Evolutionary conservation across 2,113 vertebrate species (phyloP), one percentile per base, ranked within the genome.

Genomic region (Anolis carolinensis): DNA sequence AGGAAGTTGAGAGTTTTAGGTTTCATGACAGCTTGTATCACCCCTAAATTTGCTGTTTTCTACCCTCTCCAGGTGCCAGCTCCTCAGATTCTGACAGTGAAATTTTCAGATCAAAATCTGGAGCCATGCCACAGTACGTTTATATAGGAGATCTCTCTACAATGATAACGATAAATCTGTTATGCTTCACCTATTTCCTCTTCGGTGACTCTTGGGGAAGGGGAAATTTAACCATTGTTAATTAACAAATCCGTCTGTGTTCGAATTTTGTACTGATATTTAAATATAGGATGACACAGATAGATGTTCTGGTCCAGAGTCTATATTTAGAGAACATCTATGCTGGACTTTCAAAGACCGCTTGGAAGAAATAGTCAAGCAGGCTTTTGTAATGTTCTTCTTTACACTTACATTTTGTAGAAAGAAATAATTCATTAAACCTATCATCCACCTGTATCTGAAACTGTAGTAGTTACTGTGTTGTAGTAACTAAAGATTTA

Each of bases 101-200:
- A 94, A 97, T 89, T 90, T 97, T 97, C 86, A 96, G 96, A 89
- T 95, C 96, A 91, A 97, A 97, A 94, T 95, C 96, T 92, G 97
- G 97, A 98, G 95, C 93, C 94, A 99, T 99, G 98, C 97, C 98
- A 92, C 98, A 98, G 99, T 99, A 97, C 94, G 98, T 98, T 72
- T 94, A 78, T 55, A 2, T 1, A 36, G 1, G 44, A 81, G 36
- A 59, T 21, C 23, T 82, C 32, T 79, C 7, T 86, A n/a, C 50
- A 71, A 77, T 48, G 32, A 52, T 23, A 67, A 70, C 25, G 65
- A 4, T 68, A 68, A 76, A 72, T 25, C 14, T 2, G 7, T 25
- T 74, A 34, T 48, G 52, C 23, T 75, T 30, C 55, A 65, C 5
- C 76, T 32, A 2, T 23, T 8, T 0, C 0, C 48, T 2, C n/a